Evolutionary conservation across 2,113 vertebrate genomes (phyloP).

Genomic region (Archilochus colubris): DNA sequence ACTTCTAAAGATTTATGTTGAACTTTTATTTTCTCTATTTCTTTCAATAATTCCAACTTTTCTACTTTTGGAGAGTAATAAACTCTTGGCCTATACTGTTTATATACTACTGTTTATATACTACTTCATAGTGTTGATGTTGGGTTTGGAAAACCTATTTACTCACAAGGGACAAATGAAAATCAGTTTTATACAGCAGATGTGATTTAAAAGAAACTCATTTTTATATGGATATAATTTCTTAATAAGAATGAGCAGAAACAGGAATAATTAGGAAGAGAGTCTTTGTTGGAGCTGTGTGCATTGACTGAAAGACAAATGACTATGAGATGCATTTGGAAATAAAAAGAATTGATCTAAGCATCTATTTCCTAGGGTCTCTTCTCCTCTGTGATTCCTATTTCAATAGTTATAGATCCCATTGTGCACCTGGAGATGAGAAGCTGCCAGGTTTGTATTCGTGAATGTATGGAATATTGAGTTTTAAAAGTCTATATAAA

Average conservation of each 20-base stretch:
- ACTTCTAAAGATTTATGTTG: background rate
- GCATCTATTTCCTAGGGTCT: background rate
- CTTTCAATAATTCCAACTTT: background rate
- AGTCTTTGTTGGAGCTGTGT: background rate
- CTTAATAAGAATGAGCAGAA: background rate
- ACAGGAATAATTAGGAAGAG: background rate
- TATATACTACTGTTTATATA: background rate
- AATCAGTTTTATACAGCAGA: background rate
- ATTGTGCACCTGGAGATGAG: background rate
- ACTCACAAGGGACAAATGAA: background rate
- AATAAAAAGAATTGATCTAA: conserved; percentile 17
- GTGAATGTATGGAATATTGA: background rate
- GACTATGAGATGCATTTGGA: background rate
- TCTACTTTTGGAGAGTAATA: background rate
- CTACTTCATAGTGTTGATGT: background rate
- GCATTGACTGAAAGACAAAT: conserved; percentile 17
- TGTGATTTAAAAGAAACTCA: background rate
- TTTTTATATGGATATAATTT: background rate
- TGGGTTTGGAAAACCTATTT: background rate
- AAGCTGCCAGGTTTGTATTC: conserved; percentile 15
- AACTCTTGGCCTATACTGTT: background rate
- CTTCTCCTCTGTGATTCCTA: background rate
- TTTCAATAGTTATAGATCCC: conserved; percentile 16
- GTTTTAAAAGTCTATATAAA: conserved; percentile 34
- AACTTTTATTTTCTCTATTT: background rate